Evolutionary conservation across 2,888 invertebrate genomes (phyloP).

Genomic region (Adela reaumurella): DNA sequence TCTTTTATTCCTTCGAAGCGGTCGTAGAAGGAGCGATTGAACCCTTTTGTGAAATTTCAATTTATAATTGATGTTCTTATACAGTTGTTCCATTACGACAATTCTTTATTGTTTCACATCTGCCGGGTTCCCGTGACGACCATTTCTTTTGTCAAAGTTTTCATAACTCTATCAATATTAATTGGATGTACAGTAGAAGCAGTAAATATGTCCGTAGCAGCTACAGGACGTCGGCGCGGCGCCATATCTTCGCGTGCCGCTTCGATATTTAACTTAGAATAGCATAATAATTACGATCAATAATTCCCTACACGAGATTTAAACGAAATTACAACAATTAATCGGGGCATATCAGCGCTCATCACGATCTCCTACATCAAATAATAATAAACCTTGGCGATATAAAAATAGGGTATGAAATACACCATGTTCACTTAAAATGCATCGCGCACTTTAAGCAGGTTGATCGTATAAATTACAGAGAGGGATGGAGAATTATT

Average conservation of each 20-base stretch:
- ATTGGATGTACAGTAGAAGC: too few species aligned
- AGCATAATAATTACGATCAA: constrained; percentile 50
- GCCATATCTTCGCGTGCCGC: constrained; percentile 27
- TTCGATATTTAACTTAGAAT: constrained; percentile 31
- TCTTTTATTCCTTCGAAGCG: too few species aligned
- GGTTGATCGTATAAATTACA: background rate
- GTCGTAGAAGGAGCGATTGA: too few species aligned
- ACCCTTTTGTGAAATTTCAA: too few species aligned
- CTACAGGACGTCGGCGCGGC: background rate
- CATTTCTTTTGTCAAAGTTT: too few species aligned
- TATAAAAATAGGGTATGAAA: background rate
- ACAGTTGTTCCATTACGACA: too few species aligned
- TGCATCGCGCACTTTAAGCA: background rate
- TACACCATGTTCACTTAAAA: background rate
- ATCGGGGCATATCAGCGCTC: constrained; percentile 16
- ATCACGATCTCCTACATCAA: background rate
- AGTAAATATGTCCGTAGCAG: too few species aligned
- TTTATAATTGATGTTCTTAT: too few species aligned
- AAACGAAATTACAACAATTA: constrained; percentile 31
- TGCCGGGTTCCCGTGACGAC: too few species aligned
- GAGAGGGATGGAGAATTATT: background rate
- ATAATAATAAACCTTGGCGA: background rate
- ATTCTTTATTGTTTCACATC: too few species aligned
- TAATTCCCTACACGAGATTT: constrained; percentile 25
- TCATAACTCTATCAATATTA: too few species aligned